Evolutionary conservation across 2,888 invertebrate species (phyloP), one percentile per base, ranked within the genome.

Genomic region (Heliconius cydno): DNA sequence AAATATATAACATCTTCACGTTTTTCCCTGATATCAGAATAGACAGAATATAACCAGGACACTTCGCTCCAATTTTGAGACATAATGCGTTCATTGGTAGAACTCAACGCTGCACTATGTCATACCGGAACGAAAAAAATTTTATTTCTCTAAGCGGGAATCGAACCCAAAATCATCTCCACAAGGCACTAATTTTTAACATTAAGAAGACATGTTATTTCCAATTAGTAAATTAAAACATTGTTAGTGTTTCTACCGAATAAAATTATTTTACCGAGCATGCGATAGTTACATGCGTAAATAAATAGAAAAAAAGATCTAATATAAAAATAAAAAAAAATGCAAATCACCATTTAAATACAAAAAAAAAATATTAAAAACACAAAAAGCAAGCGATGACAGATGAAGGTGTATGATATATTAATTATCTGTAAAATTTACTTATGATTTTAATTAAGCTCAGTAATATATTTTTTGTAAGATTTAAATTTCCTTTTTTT

Each of bases 321-420:
- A 67, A 67, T 34, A 22, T n/a, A 68, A 13, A 68, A n/a, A 25
- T 25, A 1, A 15, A 74, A 70, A 25, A 77, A 80, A 41, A 63
- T 28, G 84, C 84, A 84, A 85, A 85, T 73, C 72, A 86, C 82
- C 80, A 84, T 70, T 77, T 79, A 85, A 82, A 85, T 85, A 83
- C 82, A 83, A 83, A 84, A 83, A 84, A 84, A 84, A 78, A 82
- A 25, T 70, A 67, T 10, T 10, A 22, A n/a, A 68, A 41, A 77
- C 88, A 91, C 89, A 92, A 90, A 92, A 88, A 92, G 92, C 92
- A 91, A 92, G 92, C 91, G 84, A 92, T 86, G 86, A 84, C 83
- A 77, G 79, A 85, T 91, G 92, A 86, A 79, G 80, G 84, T 89
- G 90, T 85, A 86, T 88, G 89, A 86, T 82, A 81, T 83, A 86